Base-by-base conservation (phyloP, 2,888 invertebrate species). In the Diarsia mendica region DNA sequence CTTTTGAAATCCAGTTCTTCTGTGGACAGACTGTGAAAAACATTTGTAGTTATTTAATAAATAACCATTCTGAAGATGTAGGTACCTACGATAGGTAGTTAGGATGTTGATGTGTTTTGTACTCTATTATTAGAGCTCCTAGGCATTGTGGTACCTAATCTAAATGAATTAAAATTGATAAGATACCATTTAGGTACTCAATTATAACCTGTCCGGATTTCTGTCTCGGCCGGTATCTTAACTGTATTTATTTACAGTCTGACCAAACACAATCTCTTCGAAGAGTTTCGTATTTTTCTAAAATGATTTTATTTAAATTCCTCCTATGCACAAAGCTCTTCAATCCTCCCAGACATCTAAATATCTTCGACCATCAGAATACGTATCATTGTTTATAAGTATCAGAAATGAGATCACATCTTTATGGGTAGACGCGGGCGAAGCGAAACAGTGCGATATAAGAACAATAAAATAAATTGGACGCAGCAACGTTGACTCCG, bases 401-500 rank as follows among this genome's bases (percentile, higher is more conserved):
- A 89, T 83, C 81, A 87, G 87, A 89, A 87, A 91, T 89, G 89
- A 91, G 90, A 91, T 91, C 88, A 80, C 86, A 86, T 88, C 90
- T 92, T 92, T 92, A 92, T 90, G 92, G 91, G 86, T 86, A 89
- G 89, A 71, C 88, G 87, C 79, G 81, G 75, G 73, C 46, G 72
- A 71, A 76, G 74, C 75, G 85, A 79, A 86, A 88, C 87, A 88
- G 82, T 86, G 88, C 90, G 88, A 92, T 92, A 92, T 92, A 92
- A 84, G 81, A 82, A 82, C 90, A 92, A 93, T 93, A 93, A 93
- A 93, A 92, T 92, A 93, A 93, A 93, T 93, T 93, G 93, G 91
- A 91, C 91, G 81, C 75, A 87, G 88, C 88, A 82, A 71, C 80
- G 83, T 83, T 82, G 84, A 81, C 77, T 81, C 72, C 77, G 69